Conservation (phyloP, 2,797 vertebrate species). For the Protosalanx chinensis region DNA sequence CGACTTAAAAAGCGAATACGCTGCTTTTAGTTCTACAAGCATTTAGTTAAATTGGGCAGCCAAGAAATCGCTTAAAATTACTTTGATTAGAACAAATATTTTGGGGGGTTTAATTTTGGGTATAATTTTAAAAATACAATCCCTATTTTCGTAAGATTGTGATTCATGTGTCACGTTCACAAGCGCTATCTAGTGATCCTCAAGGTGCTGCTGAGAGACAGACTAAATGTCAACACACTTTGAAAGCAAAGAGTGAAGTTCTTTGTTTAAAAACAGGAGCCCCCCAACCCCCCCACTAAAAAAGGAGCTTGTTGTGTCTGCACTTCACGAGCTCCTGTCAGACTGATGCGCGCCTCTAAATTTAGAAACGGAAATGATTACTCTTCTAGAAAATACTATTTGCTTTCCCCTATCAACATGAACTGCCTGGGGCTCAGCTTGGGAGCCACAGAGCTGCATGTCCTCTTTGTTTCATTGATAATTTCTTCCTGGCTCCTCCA, state of each 20-base stretch:
- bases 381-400: slow-evolving; percentile 71
- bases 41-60: slow-evolving; percentile 21
- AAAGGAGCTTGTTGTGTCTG: slow-evolving; percentile 57
- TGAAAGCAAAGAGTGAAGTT: slow-evolving; percentile 40
- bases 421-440: slow-evolving; percentile 68
- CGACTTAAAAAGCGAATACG: neutral
- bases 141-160: neutral
- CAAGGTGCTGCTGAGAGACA: slow-evolving; percentile 4
- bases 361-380: slow-evolving; percentile 75
- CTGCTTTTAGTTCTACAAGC: neutral
- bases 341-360: slow-evolving; percentile 60
- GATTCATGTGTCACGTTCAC: neutral
- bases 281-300: slow-evolving; percentile 36
- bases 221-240: slow-evolving; percentile 34
- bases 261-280: slow-evolving; percentile 39
- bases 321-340: slow-evolving; percentile 62
- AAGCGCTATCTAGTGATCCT: slow-evolving; percentile 4
- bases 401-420: slow-evolving; percentile 71
- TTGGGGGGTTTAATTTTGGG: neutral
- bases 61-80: slow-evolving; percentile 9
- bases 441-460: slow-evolving; percentile 71
- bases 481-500: slow-evolving; percentile 68
- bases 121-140: slow-evolving; percentile 11
- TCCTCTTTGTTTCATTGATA: slow-evolving; percentile 78
- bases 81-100: slow-evolving; percentile 8